These are phyloP conservation scores for Hofmannophila pseudospretella DNA, from an alignment of 2,888 invertebrate species.

Conservation along the genomic window DNA sequence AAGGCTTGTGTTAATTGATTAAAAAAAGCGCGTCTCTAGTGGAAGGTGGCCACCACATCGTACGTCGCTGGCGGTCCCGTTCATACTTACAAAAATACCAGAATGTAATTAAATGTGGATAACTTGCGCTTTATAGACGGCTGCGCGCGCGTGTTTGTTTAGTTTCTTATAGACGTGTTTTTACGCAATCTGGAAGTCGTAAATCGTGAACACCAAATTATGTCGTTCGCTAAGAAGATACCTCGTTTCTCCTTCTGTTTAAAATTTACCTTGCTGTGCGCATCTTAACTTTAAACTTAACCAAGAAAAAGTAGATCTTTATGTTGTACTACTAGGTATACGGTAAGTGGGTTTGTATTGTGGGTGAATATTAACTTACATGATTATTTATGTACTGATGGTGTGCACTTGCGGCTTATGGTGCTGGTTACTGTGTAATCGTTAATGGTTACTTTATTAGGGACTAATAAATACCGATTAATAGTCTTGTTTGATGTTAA, in stretches of 20 bases:
- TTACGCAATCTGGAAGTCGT: conserved; percentile 78
- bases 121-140: conserved; percentile 75
- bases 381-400: no score
- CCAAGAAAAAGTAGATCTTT: no score
- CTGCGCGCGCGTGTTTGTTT: conserved; percentile 72
- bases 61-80: conserved; percentile 63
- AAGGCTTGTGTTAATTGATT: conserved; percentile 4
- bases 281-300: no score
- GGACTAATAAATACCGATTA: no score
- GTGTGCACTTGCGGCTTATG: no score
- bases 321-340: no score
- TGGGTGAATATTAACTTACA: no score
- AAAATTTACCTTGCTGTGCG: no score
- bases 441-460: no score
- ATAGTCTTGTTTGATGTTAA: no score
- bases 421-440: no score
- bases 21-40: conserved; percentile 7
- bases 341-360: no score
- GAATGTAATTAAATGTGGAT: conserved; percentile 76
- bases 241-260: not conserved
- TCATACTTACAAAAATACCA: conserved; percentile 75
- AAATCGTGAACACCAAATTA: conserved; percentile 74
- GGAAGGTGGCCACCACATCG: conserved; percentile 51
- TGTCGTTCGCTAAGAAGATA: conserved; percentile 49
- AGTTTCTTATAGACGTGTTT: conserved; percentile 74